Evolutionary conservation across 2,888 invertebrate species (phyloP).

Genomic region (Phortica magna): DNA sequence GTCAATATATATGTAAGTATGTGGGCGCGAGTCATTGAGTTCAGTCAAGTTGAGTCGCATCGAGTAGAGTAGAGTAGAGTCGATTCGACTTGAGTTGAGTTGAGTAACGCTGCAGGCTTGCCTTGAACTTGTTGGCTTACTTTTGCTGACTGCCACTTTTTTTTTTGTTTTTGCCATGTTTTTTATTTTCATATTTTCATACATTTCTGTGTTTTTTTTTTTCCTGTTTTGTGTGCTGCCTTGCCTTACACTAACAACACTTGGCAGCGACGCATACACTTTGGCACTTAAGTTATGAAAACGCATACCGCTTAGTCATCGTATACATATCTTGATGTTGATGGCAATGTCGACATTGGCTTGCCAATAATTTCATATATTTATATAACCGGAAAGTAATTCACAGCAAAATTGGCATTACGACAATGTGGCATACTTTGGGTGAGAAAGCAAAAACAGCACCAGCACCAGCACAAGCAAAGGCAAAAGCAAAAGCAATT

Average conservation of each 20-base stretch:
- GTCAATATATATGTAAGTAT: neutral
- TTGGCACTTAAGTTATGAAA: conserved; percentile 31
- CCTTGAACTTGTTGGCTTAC: conserved; percentile 16
- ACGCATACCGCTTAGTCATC: conserved; percentile 31
- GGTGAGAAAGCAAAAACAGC: neutral
- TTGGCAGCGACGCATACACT: too few species aligned
- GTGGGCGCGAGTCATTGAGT: conserved; percentile 12
- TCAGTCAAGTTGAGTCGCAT: neutral
- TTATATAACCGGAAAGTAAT: conserved; percentile 25
- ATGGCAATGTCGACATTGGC: conserved; percentile 1
- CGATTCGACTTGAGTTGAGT: neutral
- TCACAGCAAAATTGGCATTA: conserved; percentile 32
- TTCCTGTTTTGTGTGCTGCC: too few species aligned
- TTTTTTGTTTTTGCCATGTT: neutral
- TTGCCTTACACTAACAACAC: too few species aligned
- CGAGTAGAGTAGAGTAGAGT: neutral
- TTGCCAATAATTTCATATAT: conserved; percentile 30
- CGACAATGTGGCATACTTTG: neutral
- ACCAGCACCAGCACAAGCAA: neutral
- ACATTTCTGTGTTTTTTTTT: neutral
- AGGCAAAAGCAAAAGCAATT: too few species aligned
- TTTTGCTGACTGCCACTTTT: neutral
- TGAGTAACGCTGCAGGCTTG: neutral
- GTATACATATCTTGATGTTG: neutral
- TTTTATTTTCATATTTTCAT: neutral